Base-by-base conservation (phyloP, 2,888 invertebrate species). In the Mystacides longicornis region DNA sequence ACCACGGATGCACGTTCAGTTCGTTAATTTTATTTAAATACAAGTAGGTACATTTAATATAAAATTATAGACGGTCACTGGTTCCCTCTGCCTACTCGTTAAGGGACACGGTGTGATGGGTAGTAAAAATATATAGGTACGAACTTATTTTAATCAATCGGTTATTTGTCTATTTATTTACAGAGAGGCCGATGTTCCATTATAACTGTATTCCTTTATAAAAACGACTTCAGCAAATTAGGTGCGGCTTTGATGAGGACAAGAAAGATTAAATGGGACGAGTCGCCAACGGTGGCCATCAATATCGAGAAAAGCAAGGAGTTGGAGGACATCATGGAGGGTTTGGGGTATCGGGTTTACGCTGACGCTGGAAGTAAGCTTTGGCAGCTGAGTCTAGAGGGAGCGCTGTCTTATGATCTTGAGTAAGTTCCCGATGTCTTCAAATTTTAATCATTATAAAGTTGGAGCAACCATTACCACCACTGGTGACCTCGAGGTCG, bases 231-330 rank as follows among this genome's bases (percentile, higher is more conserved):
- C 4, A 43, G 16, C n/a, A 52, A 50, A 20, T 22, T 60, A 18
- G 51, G 33, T 18, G 27, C 49, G 2, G 59, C 59, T 33, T 23
- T 70, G 33, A 56, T 56, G 22, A 58, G 63, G 52, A 65, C 69
- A 2, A 64, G 64, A 50, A 54, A 57, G 23, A 64, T 70, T 31
- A 61, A 67, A 52, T 69, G 67, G 66, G 19, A 31, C 2, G 49
- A 50, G 7, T 43, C 48, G 49, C 57, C 63, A 16, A 64, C 65
- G 37, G 61, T 63, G 23, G 64, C 64, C 2, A 58, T 66, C 23
- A 65, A 66, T 49, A 59, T 57, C 3, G 58, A 61, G 37, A 58
- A 64, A 47, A 52, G 56, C 22, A 52, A 61, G 9, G 62, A 54
- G 50, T 54, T 67, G 18, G 52, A 61, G 22, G 62, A 62, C 52